Evolutionary conservation across 1,140 invertebrate species (phyloP), one percentile per base, ranked within the genome.

Genomic region (Maniola jurtina): DNA sequence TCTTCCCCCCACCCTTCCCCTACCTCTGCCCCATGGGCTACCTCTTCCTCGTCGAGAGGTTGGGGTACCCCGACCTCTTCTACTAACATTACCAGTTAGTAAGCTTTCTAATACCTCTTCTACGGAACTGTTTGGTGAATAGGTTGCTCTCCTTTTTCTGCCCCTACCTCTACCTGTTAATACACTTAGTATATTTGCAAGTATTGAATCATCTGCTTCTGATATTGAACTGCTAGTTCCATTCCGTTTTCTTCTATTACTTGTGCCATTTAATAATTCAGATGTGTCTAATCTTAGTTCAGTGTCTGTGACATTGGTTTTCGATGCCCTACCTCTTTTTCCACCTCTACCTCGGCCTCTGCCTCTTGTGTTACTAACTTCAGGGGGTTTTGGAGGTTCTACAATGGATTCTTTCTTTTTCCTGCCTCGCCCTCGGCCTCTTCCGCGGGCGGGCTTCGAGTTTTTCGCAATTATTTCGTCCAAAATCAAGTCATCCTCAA

Each of bases 91-190:
- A 45, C 7, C 38, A 9, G 42, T 9, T n/a, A 2, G 13, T 11
- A 45, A n/a, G 2, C 13, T 5, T 6, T 45, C 9, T n/a, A 45
- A 13, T 13, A 45, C 5, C 42, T 45, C 42, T 45, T 45, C 42
- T 8, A 45, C 13, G 5, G 42, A 45, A n/a, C 42, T 45, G 13
- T 45, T n/a, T 11, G 42, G 42, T 9, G 42, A 45, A n/a, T 13
- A 45, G 11, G 5, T 45, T n/a, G 13, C 9, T 45, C 42, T 45
- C 42, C 42, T 45, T 45, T n/a, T 45, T 25, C 48, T 64, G 35
- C 55, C 63, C 38, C 70, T 68, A 14, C 61, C 69, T 65, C 58
- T 45, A 11, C 42, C 13, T 45, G 13, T n/a, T 45, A 45, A 45
- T 45, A 1, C 13, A 6, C 6, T 11, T 11, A 38, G 38, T 38